Conservation (phyloP, 2,888 invertebrate species). For the Mactromeris polynyma region DNA sequence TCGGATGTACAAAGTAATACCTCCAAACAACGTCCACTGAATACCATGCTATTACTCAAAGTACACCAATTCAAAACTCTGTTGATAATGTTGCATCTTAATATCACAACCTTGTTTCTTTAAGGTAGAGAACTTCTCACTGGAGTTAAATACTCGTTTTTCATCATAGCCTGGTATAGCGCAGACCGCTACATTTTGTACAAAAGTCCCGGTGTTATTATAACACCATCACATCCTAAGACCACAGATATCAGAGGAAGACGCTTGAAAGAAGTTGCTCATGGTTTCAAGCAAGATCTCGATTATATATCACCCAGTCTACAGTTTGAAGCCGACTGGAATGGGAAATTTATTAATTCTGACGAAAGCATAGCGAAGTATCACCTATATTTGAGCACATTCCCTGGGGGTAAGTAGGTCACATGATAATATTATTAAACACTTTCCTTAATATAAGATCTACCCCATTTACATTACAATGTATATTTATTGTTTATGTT, state of each 20-base stretch:
- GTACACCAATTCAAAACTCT: no score
- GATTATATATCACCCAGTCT: constrained; percentile 36
- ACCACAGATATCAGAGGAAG: constrained; percentile 58
- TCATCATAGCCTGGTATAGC: constrained; percentile 69
- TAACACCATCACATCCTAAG: constrained; percentile 59
- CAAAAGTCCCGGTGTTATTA: constrained; percentile 67
- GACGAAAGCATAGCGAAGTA: constrained; percentile 32
- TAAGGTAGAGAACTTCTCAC: constrained; percentile 50
- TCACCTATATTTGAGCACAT: constrained; percentile 53
- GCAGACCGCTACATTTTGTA: constrained; percentile 62
- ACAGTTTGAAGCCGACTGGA: constrained; percentile 47
- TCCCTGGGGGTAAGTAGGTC: constrained; percentile 40
- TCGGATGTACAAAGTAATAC: no score
- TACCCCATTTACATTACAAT: no score
- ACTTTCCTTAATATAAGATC: no score
- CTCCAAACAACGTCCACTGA: no score
- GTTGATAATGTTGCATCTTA: no score
- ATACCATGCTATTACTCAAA: no score
- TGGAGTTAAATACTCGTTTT: constrained; percentile 58
- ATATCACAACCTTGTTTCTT: not conserved
- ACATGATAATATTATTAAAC: no score
- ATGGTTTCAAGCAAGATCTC: constrained; percentile 35
- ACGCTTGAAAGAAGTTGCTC: constrained; percentile 41
- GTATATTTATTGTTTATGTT: no score
- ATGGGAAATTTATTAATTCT: constrained; percentile 46